A percentile compares a stretch with the other conserved stretches of the same genome.
Conservation (phyloP, 2,797 vertebrate genomes). For the Lagothrix lagotricha region DNA sequence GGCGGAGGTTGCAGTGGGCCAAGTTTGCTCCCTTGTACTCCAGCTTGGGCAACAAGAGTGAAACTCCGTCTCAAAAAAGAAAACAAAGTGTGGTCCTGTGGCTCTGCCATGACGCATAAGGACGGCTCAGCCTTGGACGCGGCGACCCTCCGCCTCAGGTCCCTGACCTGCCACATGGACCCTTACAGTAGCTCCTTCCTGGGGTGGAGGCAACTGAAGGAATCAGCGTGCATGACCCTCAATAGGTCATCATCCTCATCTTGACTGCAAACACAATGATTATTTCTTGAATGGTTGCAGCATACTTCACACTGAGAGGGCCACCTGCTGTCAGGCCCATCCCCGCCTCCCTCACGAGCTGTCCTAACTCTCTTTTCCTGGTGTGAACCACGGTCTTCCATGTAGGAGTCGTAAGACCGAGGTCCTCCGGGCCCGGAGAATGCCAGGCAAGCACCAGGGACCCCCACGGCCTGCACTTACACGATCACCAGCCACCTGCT, state of each 20-base stretch:
- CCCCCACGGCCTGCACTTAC: conserved; percentile 83
- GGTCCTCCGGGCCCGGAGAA: too few relatives aligned
- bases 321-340: not conserved
- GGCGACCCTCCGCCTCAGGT: accelerated
- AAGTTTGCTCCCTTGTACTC: too few relatives aligned
- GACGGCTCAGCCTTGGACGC: too few relatives aligned
- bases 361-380: not conserved
- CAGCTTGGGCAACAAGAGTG: too few relatives aligned
- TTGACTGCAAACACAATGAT: accelerated
- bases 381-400: accelerated
- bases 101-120: accelerated
- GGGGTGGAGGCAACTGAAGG: not conserved
- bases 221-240: accelerated
- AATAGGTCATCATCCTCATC: accelerated
- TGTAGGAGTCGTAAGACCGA: not conserved
- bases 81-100: not conserved
- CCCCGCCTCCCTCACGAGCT: accelerated
- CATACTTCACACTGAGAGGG: accelerated
- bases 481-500: conserved; percentile 95
- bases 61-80: too few relatives aligned
- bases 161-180: too few relatives aligned
- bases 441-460: too few relatives aligned
- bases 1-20: too few relatives aligned
- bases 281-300: not conserved
- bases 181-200: not conserved